Percentiles rank a stretch among this genome's conserved stretches.
Evolutionary conservation across 2,113 vertebrate genomes (phyloP).

Genomic region (Drymodes brunneopygia): DNA sequence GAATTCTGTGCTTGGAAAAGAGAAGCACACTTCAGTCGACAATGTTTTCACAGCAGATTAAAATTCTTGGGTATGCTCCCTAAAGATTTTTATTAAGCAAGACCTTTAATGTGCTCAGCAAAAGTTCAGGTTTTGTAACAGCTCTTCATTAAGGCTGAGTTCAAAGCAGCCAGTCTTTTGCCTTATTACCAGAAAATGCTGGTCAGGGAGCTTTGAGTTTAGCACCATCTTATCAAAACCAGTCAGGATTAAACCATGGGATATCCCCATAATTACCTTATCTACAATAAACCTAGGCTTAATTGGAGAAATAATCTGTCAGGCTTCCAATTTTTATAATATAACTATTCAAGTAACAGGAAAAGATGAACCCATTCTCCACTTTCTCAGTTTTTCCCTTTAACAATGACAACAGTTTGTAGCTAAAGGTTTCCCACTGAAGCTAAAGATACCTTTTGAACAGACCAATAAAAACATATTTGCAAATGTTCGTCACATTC

Average conservation of each 20-base stretch:
- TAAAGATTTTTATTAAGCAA: slow-evolving; percentile 5
- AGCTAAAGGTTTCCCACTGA: not conserved
- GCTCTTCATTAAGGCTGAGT: not conserved
- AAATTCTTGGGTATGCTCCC: not conserved
- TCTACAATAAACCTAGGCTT: not conserved
- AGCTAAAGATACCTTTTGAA: not conserved
- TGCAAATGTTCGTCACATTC: not conserved
- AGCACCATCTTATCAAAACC: slow-evolving; percentile 1
- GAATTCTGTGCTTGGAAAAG: not conserved
- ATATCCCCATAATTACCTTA: not conserved
- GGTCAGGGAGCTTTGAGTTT: not conserved
- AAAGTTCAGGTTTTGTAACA: slow-evolving; percentile 9
- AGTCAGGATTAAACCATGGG: not conserved
- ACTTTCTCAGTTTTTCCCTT: not conserved
- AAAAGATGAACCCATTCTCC: not conserved
- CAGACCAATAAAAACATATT: not conserved
- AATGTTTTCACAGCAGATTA: not conserved
- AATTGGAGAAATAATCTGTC: not conserved
- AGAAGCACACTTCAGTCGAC: not conserved
- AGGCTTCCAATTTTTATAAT: not conserved
- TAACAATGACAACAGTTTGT: not conserved
- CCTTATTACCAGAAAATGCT: not conserved
- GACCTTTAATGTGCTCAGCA: not conserved
- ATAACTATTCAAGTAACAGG: not conserved
- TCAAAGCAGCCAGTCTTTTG: slow-evolving; percentile 6